Percentiles rank a stretch among this genome's conserved stretches.
These are phyloP conservation scores for Hirtodrosophila trivittata DNA, from an alignment of 2,888 invertebrate genomes.

Conservation along the genomic window DNA sequence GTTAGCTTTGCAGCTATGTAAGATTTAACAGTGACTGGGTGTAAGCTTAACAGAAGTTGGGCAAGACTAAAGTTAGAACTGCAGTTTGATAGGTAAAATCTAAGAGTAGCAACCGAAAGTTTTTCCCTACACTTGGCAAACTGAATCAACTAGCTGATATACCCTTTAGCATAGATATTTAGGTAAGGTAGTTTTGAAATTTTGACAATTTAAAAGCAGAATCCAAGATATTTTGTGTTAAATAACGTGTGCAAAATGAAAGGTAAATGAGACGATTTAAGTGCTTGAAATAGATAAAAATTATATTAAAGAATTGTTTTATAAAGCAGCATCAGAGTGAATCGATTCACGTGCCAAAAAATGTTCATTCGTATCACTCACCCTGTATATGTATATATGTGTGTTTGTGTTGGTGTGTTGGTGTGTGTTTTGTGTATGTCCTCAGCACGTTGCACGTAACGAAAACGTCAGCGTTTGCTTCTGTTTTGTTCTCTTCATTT, in stretches of 20 bases:
- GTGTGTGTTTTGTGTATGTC: not conserved
- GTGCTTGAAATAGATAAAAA: conserved; percentile 30
- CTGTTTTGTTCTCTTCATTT: conserved; percentile 22
- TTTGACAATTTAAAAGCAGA: conserved; percentile 39
- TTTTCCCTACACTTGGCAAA: not conserved
- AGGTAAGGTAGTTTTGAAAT: conserved; percentile 16
- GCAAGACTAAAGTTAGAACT: too few relatives aligned
- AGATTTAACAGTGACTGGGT: too few relatives aligned
- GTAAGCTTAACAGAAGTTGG: too few relatives aligned
- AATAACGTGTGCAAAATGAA: conserved; percentile 42
- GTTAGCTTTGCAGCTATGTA: too few relatives aligned
- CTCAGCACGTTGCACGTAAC: conserved; percentile 30
- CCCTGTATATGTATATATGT: conserved; percentile 39
- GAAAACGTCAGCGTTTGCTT: conserved; percentile 36
- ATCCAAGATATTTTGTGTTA: conserved; percentile 10
- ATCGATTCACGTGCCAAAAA: conserved; percentile 47
- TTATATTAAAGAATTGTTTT: conserved; percentile 5
- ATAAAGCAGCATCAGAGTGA: conserved; percentile 9
- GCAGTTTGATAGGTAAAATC: too few relatives aligned
- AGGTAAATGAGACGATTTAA: conserved; percentile 33
- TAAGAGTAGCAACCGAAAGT: too few relatives aligned
- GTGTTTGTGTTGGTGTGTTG: conserved; percentile 15
- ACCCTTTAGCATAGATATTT: conserved; percentile 3
- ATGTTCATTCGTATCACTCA: conserved; percentile 18
- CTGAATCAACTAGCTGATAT: not conserved